Base-by-base conservation (phyloP, 2,113 vertebrate species). In the Mastomys coucha region DNA sequence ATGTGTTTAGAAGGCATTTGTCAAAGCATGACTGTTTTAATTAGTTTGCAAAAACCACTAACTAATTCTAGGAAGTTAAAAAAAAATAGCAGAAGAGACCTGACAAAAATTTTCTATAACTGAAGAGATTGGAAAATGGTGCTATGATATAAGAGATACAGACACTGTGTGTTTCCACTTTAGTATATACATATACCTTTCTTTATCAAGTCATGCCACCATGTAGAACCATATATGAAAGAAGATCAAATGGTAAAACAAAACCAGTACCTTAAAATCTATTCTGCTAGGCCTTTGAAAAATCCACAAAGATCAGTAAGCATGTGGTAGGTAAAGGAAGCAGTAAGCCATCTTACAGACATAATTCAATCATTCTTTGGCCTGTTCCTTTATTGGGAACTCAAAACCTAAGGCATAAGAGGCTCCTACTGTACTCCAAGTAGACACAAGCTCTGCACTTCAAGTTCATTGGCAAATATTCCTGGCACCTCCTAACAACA, bases 1-100 rank as follows among this genome's bases (percentile, higher is more conserved):
- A 75, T 85, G 72, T 58, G 28, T 2, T 26, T 95, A 77, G 63
- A 88, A 96, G 9, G 33, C 20, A 36, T 93, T 90, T 85, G 12
- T 85, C 60, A 69, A 85, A 93, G 22, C 53, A 24, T 73, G 28
- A 63, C 56, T 45, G 4, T 78, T 88, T 42, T 24, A 77, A 60
- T 58, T 84, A 78, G 93, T 93, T 88, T 96, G 16, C 16, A 86
- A 36, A 91, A 91, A 73, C 1, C 51, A 82, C 19, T 20, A 91
- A 65, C 5, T 67, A 73, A n/a, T 67, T 82, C 7, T 4, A 53
- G 4, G 7, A 81, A 42, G 45, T 69, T 53, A 49, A 1, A 6
- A 28, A 88, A 94, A 58, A 42, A 36, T 53, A n/a, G 12, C 49
- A 58, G n/a, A 58, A 65, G 11, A 76, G 89, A 78, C 58, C 60